Conservation (phyloP, 2,888 invertebrate genomes). For the Machimus atricapillus region DNA sequence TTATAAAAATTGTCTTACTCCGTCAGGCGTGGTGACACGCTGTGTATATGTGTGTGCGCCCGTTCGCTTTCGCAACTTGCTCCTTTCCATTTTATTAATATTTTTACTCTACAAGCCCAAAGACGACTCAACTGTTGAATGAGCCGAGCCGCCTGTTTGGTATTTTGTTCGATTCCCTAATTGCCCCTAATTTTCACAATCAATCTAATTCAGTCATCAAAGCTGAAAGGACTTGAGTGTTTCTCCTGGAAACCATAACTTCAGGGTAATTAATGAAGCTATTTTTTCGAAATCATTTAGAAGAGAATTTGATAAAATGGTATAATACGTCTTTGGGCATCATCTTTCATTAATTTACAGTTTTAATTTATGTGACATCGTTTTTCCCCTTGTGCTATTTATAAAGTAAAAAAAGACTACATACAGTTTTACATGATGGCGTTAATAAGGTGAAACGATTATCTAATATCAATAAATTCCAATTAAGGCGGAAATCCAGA, state of each 20-base stretch:
- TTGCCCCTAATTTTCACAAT: not conserved
- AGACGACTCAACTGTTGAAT: not conserved
- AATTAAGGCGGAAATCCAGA: too few relatives aligned
- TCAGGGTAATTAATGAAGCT: not conserved
- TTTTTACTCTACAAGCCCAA: not conserved
- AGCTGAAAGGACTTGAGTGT: not conserved
- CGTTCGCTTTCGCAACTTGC: not conserved
- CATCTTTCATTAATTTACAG: not conserved
- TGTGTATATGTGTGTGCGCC: not conserved
- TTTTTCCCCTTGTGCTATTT: not conserved
- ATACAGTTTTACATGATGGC: too few relatives aligned
- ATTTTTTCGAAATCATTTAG: not conserved
- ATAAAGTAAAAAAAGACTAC: too few relatives aligned
- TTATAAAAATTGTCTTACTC: not conserved
- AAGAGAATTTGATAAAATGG: not conserved
- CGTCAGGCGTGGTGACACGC: not conserved
- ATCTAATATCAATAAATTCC: too few relatives aligned
- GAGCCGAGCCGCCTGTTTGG: not conserved
- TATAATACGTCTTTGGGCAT: not conserved
- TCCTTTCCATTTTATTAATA: not conserved
- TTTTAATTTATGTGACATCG: not conserved
- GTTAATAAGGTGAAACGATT: too few relatives aligned
- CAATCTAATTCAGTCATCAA: not conserved
- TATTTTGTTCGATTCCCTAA: not conserved
- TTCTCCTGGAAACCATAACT: not conserved